These are phyloP conservation scores for Festucalex cinctus DNA, from an alignment of 2,113 vertebrate species.

Conservation along the genomic window DNA sequence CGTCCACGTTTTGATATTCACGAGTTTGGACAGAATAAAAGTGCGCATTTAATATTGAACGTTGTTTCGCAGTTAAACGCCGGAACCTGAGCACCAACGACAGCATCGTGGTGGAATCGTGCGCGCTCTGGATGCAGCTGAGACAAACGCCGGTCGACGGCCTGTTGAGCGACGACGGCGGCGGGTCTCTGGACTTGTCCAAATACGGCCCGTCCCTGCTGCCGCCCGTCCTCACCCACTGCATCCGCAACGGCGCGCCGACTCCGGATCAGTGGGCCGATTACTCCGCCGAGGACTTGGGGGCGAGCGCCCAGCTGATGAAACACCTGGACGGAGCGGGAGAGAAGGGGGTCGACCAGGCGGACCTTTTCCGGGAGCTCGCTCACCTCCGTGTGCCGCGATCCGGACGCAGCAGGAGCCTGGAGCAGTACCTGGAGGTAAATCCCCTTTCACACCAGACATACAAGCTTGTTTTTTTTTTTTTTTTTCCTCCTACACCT, in stretches of 20 bases:
- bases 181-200: conserved; percentile 61
- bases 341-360: conserved; percentile 73
- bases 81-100: conserved; percentile 87
- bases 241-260: conserved; percentile 52
- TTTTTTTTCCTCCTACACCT: too few species aligned
- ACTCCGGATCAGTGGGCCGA: conserved; percentile 49
- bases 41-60: background rate
- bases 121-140: conserved; percentile 80
- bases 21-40: background rate
- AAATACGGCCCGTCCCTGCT: conserved; percentile 67
- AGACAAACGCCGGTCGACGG: conserved; percentile 63
- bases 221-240: conserved; percentile 74
- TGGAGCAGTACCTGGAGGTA: conserved; percentile 64
- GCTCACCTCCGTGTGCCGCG: conserved; percentile 54
- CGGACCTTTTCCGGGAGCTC: conserved; percentile 65
- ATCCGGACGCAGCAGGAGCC: conserved; percentile 56
- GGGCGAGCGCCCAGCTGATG: conserved; percentile 66
- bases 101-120: conserved; percentile 90
- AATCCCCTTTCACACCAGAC: background rate
- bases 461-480: too few species aligned
- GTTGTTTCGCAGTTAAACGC: conserved; percentile 63
- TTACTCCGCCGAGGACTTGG: conserved; percentile 70
- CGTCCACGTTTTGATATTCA: background rate
- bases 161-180: conserved; percentile 70
- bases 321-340: conserved; percentile 65